These are phyloP conservation scores for Ylistrum balloti DNA, from an alignment of 1,140 invertebrate genomes.

Conservation along the genomic window DNA sequence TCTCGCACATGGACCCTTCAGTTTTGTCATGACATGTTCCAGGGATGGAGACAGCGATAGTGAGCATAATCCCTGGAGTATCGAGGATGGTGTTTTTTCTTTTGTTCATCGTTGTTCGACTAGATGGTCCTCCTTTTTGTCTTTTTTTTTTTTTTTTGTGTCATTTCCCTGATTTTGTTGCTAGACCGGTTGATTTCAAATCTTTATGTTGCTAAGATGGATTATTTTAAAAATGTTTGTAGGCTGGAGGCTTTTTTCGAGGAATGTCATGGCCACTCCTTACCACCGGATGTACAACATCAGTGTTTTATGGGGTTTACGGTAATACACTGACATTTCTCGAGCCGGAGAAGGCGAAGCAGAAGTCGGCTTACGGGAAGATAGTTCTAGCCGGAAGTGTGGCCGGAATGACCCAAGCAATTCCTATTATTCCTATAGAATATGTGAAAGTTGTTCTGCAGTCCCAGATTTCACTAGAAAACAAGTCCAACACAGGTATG, in stretches of 20 bases:
- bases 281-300: conserved; percentile 87
- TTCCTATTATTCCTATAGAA: conserved; percentile 88
- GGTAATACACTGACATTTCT: conserved; percentile 84
- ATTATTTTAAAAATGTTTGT: conserved; percentile 43
- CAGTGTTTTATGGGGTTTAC: conserved; percentile 89
- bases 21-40: too few species aligned
- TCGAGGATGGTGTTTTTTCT: too few species aligned
- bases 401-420: conserved; percentile 85
- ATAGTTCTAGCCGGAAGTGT: conserved; percentile 85
- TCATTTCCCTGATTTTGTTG: too few species aligned
- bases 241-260: conserved; percentile 88
- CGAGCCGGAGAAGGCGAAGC: conserved; percentile 58
- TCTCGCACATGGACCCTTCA: not conserved
- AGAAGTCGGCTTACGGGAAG: conserved; percentile 54
- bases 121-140: too few species aligned
- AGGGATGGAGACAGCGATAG: too few species aligned
- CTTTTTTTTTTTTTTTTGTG: too few species aligned
- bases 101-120: too few species aligned
- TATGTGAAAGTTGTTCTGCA: conserved; percentile 88
- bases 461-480: conserved; percentile 80
- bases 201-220: too few species aligned
- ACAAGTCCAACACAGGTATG: not conserved
- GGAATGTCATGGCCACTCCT: conserved; percentile 88
- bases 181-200: too few species aligned
- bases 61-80: too few species aligned